Evolutionary conservation across 2,888 invertebrate genomes (phyloP).

Genomic region (Thereva nobilitata): DNA sequence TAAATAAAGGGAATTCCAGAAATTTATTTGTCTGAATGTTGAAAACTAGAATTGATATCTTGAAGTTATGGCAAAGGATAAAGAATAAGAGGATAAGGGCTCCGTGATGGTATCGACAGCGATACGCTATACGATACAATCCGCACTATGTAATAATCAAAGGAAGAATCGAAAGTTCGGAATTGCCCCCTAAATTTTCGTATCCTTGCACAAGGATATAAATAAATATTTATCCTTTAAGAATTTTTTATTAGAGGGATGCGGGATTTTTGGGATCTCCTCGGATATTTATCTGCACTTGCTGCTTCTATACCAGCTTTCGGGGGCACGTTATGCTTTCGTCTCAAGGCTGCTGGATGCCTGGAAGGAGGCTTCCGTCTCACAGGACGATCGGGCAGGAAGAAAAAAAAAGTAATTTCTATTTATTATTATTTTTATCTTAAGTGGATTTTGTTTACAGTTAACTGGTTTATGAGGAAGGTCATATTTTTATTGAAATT

Average conservation of each 20-base stretch:
- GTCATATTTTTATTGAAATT: too few species aligned
- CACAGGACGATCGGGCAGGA: too few species aligned
- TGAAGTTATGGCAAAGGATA: constrained; percentile 36
- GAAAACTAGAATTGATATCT: constrained; percentile 41
- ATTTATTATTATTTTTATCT: too few species aligned
- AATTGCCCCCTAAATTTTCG: constrained; percentile 38
- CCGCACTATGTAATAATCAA: constrained; percentile 8
- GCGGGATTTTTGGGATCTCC: background rate
- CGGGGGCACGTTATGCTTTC: too few species aligned
- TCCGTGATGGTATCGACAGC: constrained; percentile 2
- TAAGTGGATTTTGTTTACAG: too few species aligned
- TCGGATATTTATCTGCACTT: constrained; percentile 35
- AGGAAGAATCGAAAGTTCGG: constrained; percentile 27
- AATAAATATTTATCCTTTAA: constrained; percentile 42
- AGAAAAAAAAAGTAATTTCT: too few species aligned
- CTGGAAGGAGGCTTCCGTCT: too few species aligned
- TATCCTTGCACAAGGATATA: constrained; percentile 38
- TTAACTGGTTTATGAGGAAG: too few species aligned
- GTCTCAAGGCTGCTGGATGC: too few species aligned
- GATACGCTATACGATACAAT: constrained; percentile 18
- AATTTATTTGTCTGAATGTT: constrained; percentile 42
- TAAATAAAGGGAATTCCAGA: constrained; percentile 38
- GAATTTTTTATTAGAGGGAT: constrained; percentile 21
- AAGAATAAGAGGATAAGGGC: constrained; percentile 15
- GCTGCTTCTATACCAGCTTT: background rate